Evolutionary conservation across 2,797 vertebrate genomes (phyloP).

Genomic region (Muraenolepis orangiensis): DNA sequence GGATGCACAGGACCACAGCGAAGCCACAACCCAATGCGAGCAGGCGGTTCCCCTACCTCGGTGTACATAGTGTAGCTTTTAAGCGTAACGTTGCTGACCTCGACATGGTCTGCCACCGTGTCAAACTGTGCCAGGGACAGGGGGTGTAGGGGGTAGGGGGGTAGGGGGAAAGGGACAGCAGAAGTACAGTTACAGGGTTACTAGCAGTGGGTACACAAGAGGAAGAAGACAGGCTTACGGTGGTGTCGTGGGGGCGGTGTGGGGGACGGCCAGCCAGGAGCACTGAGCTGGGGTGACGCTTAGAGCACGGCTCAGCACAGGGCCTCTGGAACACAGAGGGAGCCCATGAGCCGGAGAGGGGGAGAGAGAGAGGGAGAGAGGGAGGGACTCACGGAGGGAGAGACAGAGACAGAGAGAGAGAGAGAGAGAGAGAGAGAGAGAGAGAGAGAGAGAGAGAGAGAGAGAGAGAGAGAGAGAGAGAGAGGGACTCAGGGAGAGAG

Average conservation of each 20-base stretch:
- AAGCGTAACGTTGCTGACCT: conserved; percentile 87
- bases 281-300: conserved; percentile 60
- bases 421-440: neutral
- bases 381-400: neutral
- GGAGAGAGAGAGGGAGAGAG: neutral
- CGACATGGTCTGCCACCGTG: conserved; percentile 83
- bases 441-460: neutral
- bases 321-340: conserved; percentile 39
- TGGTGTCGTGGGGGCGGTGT: conserved; percentile 7
- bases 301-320: conserved; percentile 64
- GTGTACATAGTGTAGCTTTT: conserved; percentile 89
- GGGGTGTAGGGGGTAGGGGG: neutral
- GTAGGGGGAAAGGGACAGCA: conserved; percentile 66
- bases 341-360: neutral
- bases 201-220: conserved; percentile 27
- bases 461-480: neutral
- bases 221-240: conserved; percentile 60
- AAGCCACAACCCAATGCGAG: conserved; percentile 15
- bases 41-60: conserved; percentile 80
- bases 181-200: conserved; percentile 55
- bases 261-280: conserved; percentile 40
- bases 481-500: neutral
- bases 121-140: conserved; percentile 82
- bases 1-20: conserved; percentile 21
- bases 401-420: conserved; percentile 2